These are phyloP conservation scores for Amphiura filiformis DNA, from an alignment of 35 echinoderm and acorn worm species.

Conservation along the genomic window DNA sequence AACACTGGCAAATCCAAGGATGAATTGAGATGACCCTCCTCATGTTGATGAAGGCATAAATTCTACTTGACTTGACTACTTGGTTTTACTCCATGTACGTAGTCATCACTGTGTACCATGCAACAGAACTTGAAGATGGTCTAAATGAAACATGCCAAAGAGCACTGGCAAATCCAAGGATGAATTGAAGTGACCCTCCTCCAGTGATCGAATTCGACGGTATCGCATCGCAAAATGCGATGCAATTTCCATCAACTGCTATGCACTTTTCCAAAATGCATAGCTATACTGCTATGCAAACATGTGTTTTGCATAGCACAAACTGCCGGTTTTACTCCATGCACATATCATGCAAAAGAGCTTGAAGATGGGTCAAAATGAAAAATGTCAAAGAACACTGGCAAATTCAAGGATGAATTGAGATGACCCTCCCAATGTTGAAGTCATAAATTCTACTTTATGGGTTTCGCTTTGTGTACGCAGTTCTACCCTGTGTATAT, in stretches of 20 bases:
- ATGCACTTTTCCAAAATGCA: too few relatives aligned
- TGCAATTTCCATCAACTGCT: too few relatives aligned
- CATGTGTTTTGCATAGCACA: too few relatives aligned
- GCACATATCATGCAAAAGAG: constrained; percentile 79
- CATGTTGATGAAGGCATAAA: background rate
- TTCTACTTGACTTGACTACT: background rate
- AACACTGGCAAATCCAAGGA: constrained; percentile 51
- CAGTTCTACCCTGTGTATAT: constrained; percentile 21
- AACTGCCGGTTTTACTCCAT: constrained; percentile 49
- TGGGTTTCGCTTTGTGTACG: background rate
- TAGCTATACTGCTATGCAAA: too few relatives aligned
- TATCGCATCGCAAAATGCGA: too few relatives aligned
- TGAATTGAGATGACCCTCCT: background rate
- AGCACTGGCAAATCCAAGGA: constrained; percentile 50
- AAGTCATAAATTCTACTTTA: background rate
- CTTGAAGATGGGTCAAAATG: constrained; percentile 60
- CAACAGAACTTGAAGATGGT: constrained; percentile 85
- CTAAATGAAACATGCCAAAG: constrained; percentile 82
- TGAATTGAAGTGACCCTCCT: background rate
- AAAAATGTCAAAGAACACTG: constrained; percentile 77
- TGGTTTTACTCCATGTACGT: background rate
- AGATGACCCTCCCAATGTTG: background rate
- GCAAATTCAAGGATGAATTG: constrained; percentile 36
- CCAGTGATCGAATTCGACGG: too few relatives aligned
- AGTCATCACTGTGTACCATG: constrained; percentile 41